A percentile compares a stretch with the other conserved stretches of the same genome.
Evolutionary conservation across 2,113 vertebrate species (phyloP).

Genomic region (Canis aureus): DNA sequence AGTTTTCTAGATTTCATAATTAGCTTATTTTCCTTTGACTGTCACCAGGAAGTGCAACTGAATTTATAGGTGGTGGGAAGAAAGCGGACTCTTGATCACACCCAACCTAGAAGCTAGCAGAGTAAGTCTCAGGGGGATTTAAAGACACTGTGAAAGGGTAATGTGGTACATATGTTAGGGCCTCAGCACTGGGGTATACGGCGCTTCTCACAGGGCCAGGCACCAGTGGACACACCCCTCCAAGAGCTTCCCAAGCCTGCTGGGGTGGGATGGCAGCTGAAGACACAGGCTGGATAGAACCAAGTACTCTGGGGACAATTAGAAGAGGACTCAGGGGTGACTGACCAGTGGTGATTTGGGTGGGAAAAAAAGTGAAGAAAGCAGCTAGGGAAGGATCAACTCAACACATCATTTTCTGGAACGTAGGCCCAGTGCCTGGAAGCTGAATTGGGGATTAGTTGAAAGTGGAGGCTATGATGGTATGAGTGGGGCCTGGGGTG

Average conservation of each 20-base stretch:
- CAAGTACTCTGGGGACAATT: background rate
- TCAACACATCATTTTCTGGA: background rate
- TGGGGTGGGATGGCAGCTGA: background rate
- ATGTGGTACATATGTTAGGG: background rate
- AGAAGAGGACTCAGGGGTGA: background rate
- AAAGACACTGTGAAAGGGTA: background rate
- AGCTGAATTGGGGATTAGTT: background rate
- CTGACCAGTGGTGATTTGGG: background rate
- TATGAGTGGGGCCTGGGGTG: background rate
- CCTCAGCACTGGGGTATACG: rapidly evolving
- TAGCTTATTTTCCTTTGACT: background rate
- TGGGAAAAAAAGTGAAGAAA: background rate
- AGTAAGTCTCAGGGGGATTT: background rate
- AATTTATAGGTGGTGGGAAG: background rate
- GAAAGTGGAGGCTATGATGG: background rate
- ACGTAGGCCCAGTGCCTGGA: background rate
- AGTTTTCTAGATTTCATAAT: background rate
- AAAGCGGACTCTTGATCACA: background rate
- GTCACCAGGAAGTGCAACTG: background rate
- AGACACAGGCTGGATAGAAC: background rate
- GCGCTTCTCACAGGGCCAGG: background rate
- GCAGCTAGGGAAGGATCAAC: background rate
- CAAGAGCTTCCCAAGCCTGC: background rate
- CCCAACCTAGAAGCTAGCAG: background rate
- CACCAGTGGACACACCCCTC: rapidly evolving